Conservation (phyloP, 2,113 vertebrate genomes). For the Tinamus guttatus region DNA sequence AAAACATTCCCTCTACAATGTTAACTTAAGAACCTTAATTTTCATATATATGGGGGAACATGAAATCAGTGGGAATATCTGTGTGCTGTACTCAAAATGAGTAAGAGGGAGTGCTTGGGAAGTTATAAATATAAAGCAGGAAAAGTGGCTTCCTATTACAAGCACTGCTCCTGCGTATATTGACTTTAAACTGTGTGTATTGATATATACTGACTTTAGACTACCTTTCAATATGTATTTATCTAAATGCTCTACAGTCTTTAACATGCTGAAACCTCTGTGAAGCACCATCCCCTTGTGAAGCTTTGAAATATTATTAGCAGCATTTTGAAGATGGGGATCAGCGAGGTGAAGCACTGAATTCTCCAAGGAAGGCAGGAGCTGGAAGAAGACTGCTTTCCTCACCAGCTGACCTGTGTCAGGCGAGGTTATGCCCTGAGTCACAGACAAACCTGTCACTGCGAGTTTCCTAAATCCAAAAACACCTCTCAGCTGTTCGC, state of each 20-base stretch:
- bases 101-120: not conserved
- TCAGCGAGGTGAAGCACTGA: not conserved
- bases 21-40: not conserved
- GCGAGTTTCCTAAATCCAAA: not conserved
- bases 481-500: not conserved
- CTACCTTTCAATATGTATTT: not conserved
- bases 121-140: not conserved
- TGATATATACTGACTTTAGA: not conserved
- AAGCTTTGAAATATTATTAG: not conserved
- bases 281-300: not conserved
- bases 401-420: accelerated
- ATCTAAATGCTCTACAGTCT: not conserved
- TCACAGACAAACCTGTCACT: not conserved
- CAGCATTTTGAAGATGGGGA: not conserved
- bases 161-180: not conserved
- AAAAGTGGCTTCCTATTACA: not conserved
- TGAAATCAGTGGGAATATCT: not conserved
- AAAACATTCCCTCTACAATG: not conserved
- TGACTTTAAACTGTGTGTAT: not conserved
- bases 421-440: not conserved
- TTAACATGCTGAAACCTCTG: not conserved
- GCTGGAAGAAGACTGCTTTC: not conserved
- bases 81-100: not conserved
- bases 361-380: not conserved
- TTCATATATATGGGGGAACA: not conserved